Evolutionary conservation across 2,888 invertebrate genomes (phyloP).

Genomic region (Margaritifera margaritifera): DNA sequence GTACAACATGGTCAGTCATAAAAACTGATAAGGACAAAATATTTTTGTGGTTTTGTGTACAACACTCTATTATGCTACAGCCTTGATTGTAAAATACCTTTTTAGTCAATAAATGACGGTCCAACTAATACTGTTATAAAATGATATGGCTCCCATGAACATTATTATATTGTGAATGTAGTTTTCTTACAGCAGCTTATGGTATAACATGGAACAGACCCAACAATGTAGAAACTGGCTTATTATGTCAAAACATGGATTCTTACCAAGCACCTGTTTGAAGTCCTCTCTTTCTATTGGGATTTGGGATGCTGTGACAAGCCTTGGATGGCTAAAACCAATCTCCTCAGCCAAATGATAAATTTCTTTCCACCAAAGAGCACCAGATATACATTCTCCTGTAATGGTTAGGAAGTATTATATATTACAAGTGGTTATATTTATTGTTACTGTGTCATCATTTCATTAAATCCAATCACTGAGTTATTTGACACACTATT

Average conservation of each 20-base stretch:
- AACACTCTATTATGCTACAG: too few species aligned
- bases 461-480: background rate
- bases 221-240: background rate
- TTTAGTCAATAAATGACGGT: too few species aligned
- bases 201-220: background rate
- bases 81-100: too few species aligned
- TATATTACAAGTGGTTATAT: background rate
- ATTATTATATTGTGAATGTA: background rate
- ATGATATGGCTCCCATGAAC: background rate
- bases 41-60: too few species aligned
- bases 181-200: background rate
- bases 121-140: too few species aligned
- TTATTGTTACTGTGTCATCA: background rate
- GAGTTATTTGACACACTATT: too few species aligned
- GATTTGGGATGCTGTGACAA: conserved; percentile 53
- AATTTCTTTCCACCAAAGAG: conserved; percentile 62
- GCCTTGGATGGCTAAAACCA: conserved; percentile 60
- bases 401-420: conserved; percentile 6
- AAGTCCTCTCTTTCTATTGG: conserved; percentile 55
- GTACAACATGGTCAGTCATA: too few species aligned
- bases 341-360: conserved; percentile 51
- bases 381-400: conserved; percentile 67
- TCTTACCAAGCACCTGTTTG: conserved; percentile 53
- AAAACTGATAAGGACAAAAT: too few species aligned
- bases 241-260: background rate